Conservation (phyloP, 2,113 vertebrate species). For the Lycaon pictus region DNA sequence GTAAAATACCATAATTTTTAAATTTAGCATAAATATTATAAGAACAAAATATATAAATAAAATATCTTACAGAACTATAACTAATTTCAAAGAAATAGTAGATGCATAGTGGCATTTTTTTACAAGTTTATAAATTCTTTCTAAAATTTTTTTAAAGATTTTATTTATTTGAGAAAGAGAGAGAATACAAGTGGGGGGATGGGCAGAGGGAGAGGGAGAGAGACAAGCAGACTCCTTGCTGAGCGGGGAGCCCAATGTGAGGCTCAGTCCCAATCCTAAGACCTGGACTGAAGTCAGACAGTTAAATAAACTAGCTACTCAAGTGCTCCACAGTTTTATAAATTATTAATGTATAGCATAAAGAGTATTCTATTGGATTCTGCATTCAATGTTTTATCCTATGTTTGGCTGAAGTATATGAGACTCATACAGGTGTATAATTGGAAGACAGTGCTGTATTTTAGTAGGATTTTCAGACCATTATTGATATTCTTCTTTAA, state of each 20-base stretch:
- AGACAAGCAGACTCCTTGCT: not conserved
- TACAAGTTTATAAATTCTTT: not conserved
- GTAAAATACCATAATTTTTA: not conserved
- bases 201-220: not conserved
- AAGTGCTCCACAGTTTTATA: not conserved
- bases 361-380: not conserved
- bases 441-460: not conserved
- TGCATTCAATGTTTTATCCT: not conserved
- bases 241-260: not conserved
- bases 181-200: not conserved
- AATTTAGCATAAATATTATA: not conserved
- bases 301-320: not conserved
- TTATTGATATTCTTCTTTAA: not conserved
- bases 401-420: not conserved
- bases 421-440: not conserved
- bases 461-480: not conserved
- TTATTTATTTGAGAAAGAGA: not conserved
- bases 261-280: not conserved
- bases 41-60: not conserved
- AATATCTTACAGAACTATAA: not conserved
- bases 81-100: not conserved
- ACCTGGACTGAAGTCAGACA: not conserved
- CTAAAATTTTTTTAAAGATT: not conserved
- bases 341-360: not conserved
- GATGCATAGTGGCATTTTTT: not conserved